Base-by-base conservation (phyloP, 2,888 invertebrate species). In the Leptopterna dolabrata region DNA sequence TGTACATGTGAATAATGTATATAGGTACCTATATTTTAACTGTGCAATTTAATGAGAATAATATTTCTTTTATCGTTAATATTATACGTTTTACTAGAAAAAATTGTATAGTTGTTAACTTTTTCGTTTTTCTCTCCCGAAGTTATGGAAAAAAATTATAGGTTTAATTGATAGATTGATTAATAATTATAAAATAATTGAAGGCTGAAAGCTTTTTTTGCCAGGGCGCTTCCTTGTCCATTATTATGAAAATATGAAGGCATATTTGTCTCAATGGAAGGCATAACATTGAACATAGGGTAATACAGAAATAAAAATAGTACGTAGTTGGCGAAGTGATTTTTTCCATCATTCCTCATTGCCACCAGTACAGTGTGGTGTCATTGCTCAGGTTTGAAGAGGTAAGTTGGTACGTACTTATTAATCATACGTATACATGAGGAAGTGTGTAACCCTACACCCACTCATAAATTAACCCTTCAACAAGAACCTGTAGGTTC, bases 1-100 rank as follows among this genome's bases (percentile, higher is more conserved):
- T 71, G 63, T 78, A 86, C 80, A 7, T 87, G 86, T 87, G 86
- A 80, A 87, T 87, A 87, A 19, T 87, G 86, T 87, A 87, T 80
- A 86, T 86, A 87, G 78, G 45, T 71, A 30, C 30, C 24, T 70
- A 19, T 45, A 78, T 71, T 80, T 80, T 73, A 84, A 14, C 73
- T 43, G 84, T 84, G 84, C 85, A 85, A 85, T 85, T 43, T 85
- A 73, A 41, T 70, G 47, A 47, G 30, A 83, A 41, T 70, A 83
- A 83, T 70, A 11, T 85, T 81, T 70, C 16, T 24, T 78, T 71
- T 19, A 41, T 45, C 14, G 41, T 41, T 45, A 14, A 27, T 78
- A 24, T 76, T 24, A 30, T 41, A 78, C 78, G 45, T 0, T 78
- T 45, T 36, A 73, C 3, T 73, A 73, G 24, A 78, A 43, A 78